Evolutionary conservation across 1,140 invertebrate genomes (phyloP), one percentile per base, ranked within the genome.

Genomic region (Melitaea cinxia): DNA sequence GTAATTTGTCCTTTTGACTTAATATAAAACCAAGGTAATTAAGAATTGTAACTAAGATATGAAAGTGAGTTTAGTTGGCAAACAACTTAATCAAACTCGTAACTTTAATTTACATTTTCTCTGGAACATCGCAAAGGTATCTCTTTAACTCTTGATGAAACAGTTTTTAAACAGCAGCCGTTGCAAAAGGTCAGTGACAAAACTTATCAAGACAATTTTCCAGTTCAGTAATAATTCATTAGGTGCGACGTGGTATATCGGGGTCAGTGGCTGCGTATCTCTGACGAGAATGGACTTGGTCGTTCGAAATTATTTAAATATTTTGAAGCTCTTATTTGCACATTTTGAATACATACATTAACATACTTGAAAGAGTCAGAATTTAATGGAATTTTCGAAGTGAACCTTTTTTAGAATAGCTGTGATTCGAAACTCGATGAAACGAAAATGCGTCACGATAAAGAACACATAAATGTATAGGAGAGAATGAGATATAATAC

Each of bases 131-230:
- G 33, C 35, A 57, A 57, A 57, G 54, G 37, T 57, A n/a, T 15
- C 54, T 39, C 21, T 26, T 42, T 42, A 42, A 42, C 45, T 57
- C 39, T 26, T 55, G 39, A 55, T 39, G 17, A 56, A 39, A 42
- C 54, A 57, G 37, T 57, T 56, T 56, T 57, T 23, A 57, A 42
- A 57, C 35, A 57, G 54, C 26, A 26, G 39, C 47, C 39, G 26
- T 58, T 58, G 59, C 50, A 53, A 62, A 54, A 54, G 50, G 52
- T 54, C 52, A 26, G 52, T 52, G 57, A 62, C 53, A 57, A 65
- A 58, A 65, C 61, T 59, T 49, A 64, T 59, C 57, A 58, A 39
- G 57, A 63, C 39, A 68, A 71, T 68, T 71, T 72, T 68, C 61
- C 61, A 50, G 59, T 52, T 53, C 45, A 72, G 56, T 65, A 68